phyloP scores from a whole-genome alignment of 2,113 vertebrate species.

The Suricata suricatta region DNA sequence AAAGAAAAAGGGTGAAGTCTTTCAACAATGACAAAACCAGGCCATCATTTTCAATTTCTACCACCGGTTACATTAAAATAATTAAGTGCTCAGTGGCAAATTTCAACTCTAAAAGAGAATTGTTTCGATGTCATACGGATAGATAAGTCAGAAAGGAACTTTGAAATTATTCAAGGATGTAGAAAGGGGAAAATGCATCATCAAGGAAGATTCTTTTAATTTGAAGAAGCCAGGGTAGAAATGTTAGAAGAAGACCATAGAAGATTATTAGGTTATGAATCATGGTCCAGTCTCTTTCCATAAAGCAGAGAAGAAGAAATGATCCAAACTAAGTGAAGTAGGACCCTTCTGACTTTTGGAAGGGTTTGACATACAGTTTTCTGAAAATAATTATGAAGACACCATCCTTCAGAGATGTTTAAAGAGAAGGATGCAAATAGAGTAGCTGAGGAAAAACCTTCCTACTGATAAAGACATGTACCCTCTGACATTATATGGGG shows the following conservation, averaged over 20 bases:
- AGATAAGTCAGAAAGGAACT: slow-evolving; percentile 1
- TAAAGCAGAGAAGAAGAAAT: background rate
- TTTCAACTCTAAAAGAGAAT: slow-evolving; percentile 12
- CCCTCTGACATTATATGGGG: background rate
- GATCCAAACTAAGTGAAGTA: background rate
- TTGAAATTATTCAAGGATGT: background rate
- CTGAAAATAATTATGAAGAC: background rate
- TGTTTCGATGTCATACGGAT: background rate
- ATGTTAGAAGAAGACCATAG: background rate
- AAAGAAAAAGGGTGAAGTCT: background rate
- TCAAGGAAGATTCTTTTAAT: background rate
- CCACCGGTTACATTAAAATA: background rate
- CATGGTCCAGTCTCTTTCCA: background rate
- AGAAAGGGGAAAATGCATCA: background rate
- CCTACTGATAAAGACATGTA: background rate
- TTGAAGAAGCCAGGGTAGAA: background rate
- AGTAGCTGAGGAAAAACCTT: background rate
- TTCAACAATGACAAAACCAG: slow-evolving; percentile 1
- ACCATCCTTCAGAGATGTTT: background rate
- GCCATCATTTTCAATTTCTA: background rate
- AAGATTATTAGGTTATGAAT: background rate
- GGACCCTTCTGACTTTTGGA: background rate
- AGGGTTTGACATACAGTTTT: background rate
- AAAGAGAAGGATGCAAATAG: background rate
- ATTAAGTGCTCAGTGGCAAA: background rate